Evolutionary conservation across 2,797 vertebrate species (phyloP).

Genomic region (Hydrolagus colliei): DNA sequence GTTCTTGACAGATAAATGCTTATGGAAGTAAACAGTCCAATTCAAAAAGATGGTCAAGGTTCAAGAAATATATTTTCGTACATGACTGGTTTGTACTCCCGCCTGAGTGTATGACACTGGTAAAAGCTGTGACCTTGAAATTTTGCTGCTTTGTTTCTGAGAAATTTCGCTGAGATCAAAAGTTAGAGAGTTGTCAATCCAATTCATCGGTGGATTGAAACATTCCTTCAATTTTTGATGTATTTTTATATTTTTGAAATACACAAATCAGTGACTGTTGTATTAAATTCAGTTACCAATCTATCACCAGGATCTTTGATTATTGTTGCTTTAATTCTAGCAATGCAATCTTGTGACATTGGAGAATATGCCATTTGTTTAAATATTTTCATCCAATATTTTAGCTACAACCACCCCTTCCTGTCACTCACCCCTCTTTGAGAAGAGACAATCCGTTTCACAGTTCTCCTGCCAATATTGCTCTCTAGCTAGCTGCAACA

Average conservation of each 20-base stretch:
- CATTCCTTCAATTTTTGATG: not conserved
- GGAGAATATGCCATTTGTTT: no score
- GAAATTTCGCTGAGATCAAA: not conserved
- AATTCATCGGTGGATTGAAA: not conserved
- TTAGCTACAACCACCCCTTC: no score
- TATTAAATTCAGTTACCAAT: no score
- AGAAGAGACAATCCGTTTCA: no score
- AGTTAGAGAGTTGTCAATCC: not conserved
- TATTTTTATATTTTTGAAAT: not conserved
- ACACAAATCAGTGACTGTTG: no score
- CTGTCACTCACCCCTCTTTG: no score
- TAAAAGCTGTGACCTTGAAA: not conserved
- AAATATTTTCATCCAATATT: no score
- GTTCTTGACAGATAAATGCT: not conserved
- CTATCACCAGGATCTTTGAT: not conserved
- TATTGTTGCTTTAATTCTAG: not conserved
- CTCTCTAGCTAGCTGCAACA: no score
- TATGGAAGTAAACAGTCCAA: not conserved
- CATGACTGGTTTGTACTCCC: not conserved
- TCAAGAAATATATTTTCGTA: not conserved
- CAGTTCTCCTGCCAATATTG: no score
- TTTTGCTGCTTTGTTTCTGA: not conserved
- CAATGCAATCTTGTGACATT: no score
- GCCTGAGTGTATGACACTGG: not conserved
- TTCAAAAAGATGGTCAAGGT: not conserved